Percentiles rank a stretch among this genome's conserved stretches.
Evolutionary conservation across 2,113 vertebrate genomes (phyloP).

Genomic region (Hemicordylus capensis): DNA sequence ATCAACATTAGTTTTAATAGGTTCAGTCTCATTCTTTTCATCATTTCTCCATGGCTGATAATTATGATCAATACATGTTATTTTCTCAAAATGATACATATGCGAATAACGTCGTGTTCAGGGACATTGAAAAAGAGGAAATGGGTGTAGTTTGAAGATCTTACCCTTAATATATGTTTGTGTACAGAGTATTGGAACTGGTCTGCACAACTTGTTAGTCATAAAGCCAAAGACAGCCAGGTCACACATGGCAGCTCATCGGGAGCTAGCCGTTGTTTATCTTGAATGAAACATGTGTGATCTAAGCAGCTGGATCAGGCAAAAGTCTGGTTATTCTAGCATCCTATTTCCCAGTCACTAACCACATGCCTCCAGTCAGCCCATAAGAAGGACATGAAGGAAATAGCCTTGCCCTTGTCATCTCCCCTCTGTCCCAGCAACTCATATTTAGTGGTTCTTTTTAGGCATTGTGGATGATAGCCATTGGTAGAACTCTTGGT

Average conservation of each 20-base stretch:
- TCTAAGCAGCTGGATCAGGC: not conserved
- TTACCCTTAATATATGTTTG: not conserved
- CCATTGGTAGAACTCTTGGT: not conserved
- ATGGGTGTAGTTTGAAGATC: not conserved
- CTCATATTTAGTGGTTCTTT: not conserved
- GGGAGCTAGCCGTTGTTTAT: not conserved
- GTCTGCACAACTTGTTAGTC: not conserved
- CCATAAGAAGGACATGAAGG: not conserved
- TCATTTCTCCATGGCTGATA: constrained; percentile 17
- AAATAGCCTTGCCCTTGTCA: not conserved
- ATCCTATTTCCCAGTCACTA: not conserved
- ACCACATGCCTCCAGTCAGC: not conserved
- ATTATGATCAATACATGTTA: constrained; percentile 47
- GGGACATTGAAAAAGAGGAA: constrained; percentile 14
- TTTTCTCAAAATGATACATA: constrained; percentile 49
- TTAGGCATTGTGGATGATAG: not conserved
- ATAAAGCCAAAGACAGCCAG: not conserved
- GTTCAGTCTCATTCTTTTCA: constrained; percentile 48
- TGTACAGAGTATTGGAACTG: not conserved
- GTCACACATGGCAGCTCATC: no score
- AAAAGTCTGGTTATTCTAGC: not conserved
- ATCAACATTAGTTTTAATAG: constrained; percentile 50
- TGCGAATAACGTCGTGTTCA: constrained; percentile 22
- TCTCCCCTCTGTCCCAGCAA: not conserved
- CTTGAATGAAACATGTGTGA: not conserved